Base-by-base conservation (phyloP, 2,888 invertebrate species). In the Sphaerophoria rueppellii region DNA sequence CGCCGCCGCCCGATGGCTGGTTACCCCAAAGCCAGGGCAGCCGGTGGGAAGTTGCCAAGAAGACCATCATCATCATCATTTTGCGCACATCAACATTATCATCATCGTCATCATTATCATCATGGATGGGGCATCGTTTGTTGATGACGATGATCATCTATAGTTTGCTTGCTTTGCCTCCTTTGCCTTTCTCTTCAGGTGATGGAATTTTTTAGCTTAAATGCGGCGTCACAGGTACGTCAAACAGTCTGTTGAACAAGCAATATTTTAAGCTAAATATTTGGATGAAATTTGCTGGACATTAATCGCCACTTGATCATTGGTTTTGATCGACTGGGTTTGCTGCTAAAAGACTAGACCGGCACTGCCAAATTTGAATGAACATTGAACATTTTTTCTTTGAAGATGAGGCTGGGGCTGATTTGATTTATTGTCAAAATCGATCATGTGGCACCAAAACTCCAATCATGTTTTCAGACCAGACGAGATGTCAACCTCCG, bases 191-290 rank as follows among this genome's bases (percentile, higher is more conserved):
- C 43, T 72, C 69, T 61, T 73, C 72, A 71, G 75, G 80, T 79
- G 80, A 72, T 85, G 85, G 85, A 85, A 85, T 85, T 85, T 54
- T 73, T 55, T 48, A 81, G 85, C 85, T 76, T 63, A 77, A 73
- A 85, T 81, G 63, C 54, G 63, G 76, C 81, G 60, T 76, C 61
- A 48, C 80, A 81, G 80, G 83, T 78, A 82, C 60, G 63, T 40
- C 55, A 32, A n/a, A 83, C 83, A 83, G 79, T 7, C 7, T 50
- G 55, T 71, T 9, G 7, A 46, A 4, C 80, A 85, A 76, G 80
- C 58, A 78, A 5, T 4, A 37, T 7, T 40, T 40, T 40, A 40
- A 40, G 9, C 6, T 40, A 1, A 40, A 7, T 7, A 2, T 40
- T 40, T 1, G 40, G 9, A 40, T 40, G 40, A 40, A 1, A 4